phyloP scores from a whole-genome alignment of 2,888 invertebrate species.

The Mystacides longicornis region DNA sequence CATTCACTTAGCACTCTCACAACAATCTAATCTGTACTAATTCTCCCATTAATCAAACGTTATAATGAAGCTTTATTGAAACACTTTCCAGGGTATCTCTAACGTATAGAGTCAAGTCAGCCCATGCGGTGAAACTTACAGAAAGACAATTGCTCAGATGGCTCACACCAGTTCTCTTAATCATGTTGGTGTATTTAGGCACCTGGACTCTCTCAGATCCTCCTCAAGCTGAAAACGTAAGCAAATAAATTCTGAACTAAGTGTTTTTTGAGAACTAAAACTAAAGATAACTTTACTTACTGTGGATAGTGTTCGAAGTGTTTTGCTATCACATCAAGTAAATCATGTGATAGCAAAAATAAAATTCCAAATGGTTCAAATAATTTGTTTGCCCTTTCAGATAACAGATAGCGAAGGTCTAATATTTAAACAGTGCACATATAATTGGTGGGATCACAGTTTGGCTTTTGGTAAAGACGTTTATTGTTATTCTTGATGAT shows the following conservation, averaged over 20 bases:
- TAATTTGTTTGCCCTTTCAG: slow-evolving; percentile 31
- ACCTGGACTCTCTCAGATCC: slow-evolving; percentile 89
- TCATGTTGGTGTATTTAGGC: slow-evolving; percentile 80
- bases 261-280: too few relatives aligned
- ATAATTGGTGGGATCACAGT: slow-evolving; percentile 94
- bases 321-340: too few relatives aligned
- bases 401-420: slow-evolving; percentile 68
- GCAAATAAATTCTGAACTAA: slow-evolving; percentile 27
- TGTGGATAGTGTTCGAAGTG: too few relatives aligned
- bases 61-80: background rate
- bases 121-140: slow-evolving; percentile 85
- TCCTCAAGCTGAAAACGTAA: slow-evolving; percentile 68
- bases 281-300: too few relatives aligned
- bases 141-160: slow-evolving; percentile 88
- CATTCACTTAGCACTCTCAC: too few relatives aligned
- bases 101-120: slow-evolving; percentile 88
- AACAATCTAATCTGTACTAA: too few relatives aligned
- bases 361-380: background rate
- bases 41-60: background rate
- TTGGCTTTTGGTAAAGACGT: slow-evolving; percentile 67
- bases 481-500: too few relatives aligned
- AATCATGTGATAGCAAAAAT: background rate
- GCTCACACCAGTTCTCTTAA: slow-evolving; percentile 86
- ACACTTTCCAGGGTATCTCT: slow-evolving; percentile 66
- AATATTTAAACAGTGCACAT: slow-evolving; percentile 82